Conservation (phyloP, 23 tunicate genomes). For the Styela clava region DNA sequence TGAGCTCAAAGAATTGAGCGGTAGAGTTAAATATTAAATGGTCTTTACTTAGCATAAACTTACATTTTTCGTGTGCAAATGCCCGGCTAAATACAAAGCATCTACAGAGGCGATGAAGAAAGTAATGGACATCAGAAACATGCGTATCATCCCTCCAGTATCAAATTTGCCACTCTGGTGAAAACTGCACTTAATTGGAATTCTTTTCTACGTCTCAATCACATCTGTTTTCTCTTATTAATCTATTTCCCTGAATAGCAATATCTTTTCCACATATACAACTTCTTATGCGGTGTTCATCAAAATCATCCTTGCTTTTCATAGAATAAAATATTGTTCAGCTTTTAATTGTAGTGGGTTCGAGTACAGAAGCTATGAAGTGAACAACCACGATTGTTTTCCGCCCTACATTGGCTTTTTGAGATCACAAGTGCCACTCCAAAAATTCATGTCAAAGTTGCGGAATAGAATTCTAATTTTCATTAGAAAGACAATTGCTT, state of each 20-base stretch:
- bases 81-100: slow-evolving; percentile 10
- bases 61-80: slow-evolving; percentile 21
- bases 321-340: background rate
- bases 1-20: too few relatives aligned
- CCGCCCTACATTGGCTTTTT: background rate
- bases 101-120: background rate
- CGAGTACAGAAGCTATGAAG: background rate
- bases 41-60: background rate
- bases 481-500: too few relatives aligned
- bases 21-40: background rate
- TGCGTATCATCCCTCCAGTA: background rate
- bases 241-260: background rate
- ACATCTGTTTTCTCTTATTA: background rate
- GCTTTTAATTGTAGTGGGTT: background rate
- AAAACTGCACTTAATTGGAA: background rate
- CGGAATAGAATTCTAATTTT: background rate
- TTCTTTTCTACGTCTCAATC: background rate
- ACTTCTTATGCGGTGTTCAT: background rate
- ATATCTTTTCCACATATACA: background rate
- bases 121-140: background rate
- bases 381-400: background rate
- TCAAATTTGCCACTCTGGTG: background rate
- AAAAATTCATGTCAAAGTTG: background rate
- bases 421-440: background rate
- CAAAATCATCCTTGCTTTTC: background rate